Evolutionary conservation across 2,888 invertebrate species (phyloP).

Genomic region (Zhengitettix transpicula): DNA sequence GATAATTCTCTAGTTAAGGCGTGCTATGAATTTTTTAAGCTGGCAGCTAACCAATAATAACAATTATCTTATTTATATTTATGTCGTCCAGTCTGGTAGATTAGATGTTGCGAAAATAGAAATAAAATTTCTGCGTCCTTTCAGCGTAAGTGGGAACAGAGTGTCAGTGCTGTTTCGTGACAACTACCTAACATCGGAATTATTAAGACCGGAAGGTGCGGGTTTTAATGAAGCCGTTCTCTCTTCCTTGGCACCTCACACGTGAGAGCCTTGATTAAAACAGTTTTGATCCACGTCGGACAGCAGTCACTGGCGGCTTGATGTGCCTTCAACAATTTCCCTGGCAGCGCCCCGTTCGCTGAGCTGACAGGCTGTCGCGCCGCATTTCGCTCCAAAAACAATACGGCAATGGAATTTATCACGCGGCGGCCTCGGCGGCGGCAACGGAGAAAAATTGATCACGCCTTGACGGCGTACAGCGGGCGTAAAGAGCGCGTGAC

Average conservation of each 20-base stretch:
- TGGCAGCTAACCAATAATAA: too few relatives aligned
- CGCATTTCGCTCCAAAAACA: slow-evolving; percentile 21
- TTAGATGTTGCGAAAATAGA: too few relatives aligned
- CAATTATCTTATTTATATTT: too few relatives aligned
- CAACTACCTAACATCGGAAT: too few relatives aligned
- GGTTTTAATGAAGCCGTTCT: background rate
- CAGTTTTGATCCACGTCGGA: slow-evolving; percentile 3
- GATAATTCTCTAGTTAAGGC: too few relatives aligned
- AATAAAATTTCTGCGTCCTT: too few relatives aligned
- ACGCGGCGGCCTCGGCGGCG: slow-evolving; percentile 7
- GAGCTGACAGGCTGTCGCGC: slow-evolving; percentile 21
- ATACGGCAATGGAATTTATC: slow-evolving; percentile 20
- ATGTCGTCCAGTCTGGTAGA: too few relatives aligned
- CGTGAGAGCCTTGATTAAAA: slow-evolving; percentile 3
- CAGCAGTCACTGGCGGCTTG: background rate
- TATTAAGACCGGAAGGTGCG: background rate
- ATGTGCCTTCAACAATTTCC: background rate
- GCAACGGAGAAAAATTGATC: slow-evolving; percentile 8
- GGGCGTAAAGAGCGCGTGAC: background rate
- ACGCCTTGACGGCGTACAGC: background rate
- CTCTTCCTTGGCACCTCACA: background rate
- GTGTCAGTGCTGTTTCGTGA: too few relatives aligned
- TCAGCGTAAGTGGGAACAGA: too few relatives aligned
- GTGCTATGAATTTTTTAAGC: too few relatives aligned
- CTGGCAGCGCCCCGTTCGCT: slow-evolving; percentile 6